Base-by-base conservation (phyloP, 92 coral and sea anemone species). In the Micromussa lordhowensis region DNA sequence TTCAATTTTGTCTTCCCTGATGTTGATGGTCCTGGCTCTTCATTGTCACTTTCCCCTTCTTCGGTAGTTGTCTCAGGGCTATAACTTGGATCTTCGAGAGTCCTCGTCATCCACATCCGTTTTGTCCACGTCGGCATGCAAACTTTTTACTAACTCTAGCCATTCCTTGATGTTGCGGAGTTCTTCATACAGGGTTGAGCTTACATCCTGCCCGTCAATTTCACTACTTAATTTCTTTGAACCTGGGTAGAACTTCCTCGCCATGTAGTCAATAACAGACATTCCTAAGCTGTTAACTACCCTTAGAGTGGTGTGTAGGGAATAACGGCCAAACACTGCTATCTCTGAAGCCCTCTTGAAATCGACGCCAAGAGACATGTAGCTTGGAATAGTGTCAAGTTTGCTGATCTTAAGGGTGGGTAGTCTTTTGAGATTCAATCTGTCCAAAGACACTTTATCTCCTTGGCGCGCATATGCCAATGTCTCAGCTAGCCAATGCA, bases 301-400 rank as follows among this genome's bases (percentile, higher is more conserved):
- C 54, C 54, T 70, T 32, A 70, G 75, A 70, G 32, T 70, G 31
- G 75, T 24, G 31, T 70, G 34, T 32, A 32, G 12, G 75, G 75
- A 70, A 70, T 70, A 32, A 11, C 75, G 28, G 35, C 75, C 75
- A 70, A 70, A 70, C 28, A 35, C 32, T 26, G 75, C 75, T 70
- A 70, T 70, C 31, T 70, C 75, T 70, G 75, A 24, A 29, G 35
- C 75, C 31, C 75, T 70, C 75, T 70, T 70, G 75, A 70, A 70
- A 70, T 70, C 44, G 75, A 32, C 75, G 26, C 26, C 12, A 49
- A 49, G 54, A 49, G 54, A 49, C 54, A 49, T 49, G 54, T 49
- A 12, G 54, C 54, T 49, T 49, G 54, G 54, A 49, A 49, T 12
- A 4, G 4, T 49, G 4, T 49, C 54, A 49, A 49, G 54, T 70